phyloP scores from a whole-genome alignment of 2,113 vertebrate species.

The Pongo pygmaeus region DNA sequence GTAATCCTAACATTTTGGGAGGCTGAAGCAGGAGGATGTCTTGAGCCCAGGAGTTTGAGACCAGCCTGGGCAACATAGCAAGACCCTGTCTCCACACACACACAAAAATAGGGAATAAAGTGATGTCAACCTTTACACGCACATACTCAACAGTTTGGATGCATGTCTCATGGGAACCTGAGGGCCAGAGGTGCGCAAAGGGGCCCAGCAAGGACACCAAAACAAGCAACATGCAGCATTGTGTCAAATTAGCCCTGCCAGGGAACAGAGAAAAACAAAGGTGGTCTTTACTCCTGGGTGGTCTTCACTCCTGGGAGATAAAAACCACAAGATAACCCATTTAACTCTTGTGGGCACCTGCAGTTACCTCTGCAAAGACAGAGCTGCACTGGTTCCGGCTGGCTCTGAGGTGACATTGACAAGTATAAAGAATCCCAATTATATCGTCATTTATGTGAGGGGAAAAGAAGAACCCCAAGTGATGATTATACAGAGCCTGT shows the following conservation, averaged over 20 bases:
- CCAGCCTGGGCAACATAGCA: background rate
- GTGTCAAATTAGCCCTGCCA: background rate
- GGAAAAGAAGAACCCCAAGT: background rate
- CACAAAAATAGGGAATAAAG: background rate
- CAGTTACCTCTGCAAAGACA: background rate
- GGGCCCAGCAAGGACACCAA: background rate
- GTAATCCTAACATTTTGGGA: background rate
- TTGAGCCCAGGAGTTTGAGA: background rate
- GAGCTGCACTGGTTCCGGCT: background rate
- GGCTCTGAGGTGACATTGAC: background rate
- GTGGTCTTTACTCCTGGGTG: background rate
- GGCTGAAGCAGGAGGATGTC: background rate
- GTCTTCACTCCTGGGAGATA: background rate
- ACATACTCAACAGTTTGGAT: background rate
- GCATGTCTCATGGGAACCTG: background rate
- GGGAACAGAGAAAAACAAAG: background rate
- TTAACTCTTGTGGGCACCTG: background rate
- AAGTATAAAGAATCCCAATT: background rate
- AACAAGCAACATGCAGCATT: constrained; percentile 8
- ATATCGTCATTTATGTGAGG: background rate
- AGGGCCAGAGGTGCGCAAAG: background rate
- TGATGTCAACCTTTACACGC: background rate
- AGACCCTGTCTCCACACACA: background rate
- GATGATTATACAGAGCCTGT: background rate
- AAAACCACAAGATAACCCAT: constrained; percentile 5